phyloP scores from a whole-genome alignment of 2,113 vertebrate genomes.

The Nibea albiflora region DNA sequence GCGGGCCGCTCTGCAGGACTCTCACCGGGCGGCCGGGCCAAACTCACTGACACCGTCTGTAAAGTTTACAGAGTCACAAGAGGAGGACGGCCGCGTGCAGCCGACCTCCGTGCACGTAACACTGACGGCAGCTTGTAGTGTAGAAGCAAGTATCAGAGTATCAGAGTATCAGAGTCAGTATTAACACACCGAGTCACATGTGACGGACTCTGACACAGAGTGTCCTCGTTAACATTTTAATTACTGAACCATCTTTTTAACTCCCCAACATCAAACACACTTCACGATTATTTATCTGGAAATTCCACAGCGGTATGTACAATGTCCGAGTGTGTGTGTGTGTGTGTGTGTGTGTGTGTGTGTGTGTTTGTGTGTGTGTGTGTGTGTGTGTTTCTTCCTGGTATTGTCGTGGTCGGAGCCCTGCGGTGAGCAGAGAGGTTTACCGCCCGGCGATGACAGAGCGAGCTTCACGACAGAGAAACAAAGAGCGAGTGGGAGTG shows the following conservation, averaged over 20 bases:
- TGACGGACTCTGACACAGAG: too few relatives aligned
- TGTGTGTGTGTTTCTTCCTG: conserved; percentile 61
- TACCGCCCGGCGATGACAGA: conserved; percentile 38
- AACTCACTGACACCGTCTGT: too few relatives aligned
- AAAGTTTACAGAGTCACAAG: too few relatives aligned
- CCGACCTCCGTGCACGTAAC: too few relatives aligned
- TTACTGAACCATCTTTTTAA: neutral
- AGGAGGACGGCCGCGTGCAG: too few relatives aligned
- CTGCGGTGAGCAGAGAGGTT: conserved; percentile 38
- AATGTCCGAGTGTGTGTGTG: conserved; percentile 3
- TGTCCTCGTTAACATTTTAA: neutral
- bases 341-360: conserved; percentile 27
- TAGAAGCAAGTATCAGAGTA: too few relatives aligned
- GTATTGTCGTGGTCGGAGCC: conserved; percentile 58
- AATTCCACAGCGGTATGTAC: conserved; percentile 1
- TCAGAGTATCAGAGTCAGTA: too few relatives aligned
- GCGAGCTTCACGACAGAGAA: conserved; percentile 21
- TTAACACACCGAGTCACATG: too few relatives aligned
- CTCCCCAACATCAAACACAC: neutral
- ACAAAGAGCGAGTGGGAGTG: conserved; percentile 52
- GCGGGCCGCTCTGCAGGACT: too few relatives aligned
- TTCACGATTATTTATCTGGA: neutral
- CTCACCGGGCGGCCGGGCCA: too few relatives aligned
- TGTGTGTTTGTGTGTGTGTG: conserved; percentile 16
- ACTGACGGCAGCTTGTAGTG: too few relatives aligned